Evolutionary conservation across 1,140 invertebrate genomes (phyloP).

Genomic region (Drosophila pandora): DNA sequence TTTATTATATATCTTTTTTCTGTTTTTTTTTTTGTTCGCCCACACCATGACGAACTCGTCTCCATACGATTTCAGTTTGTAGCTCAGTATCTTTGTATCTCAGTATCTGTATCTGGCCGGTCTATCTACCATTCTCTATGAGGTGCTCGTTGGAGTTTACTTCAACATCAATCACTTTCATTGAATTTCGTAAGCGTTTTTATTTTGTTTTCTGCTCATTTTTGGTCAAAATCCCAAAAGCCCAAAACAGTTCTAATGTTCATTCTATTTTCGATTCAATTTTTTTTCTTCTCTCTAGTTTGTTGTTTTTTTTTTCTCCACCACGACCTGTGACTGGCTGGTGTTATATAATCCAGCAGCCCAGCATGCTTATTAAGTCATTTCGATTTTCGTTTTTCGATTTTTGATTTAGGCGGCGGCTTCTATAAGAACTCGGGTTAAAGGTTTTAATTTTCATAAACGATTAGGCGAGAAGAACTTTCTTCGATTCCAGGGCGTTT

Average conservation of each 20-base stretch:
- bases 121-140: conserved; percentile 43
- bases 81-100: background rate
- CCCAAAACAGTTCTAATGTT: conserved; percentile 10
- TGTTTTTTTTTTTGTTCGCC: conserved; percentile 11
- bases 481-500: conserved; percentile 22
- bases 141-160: conserved; percentile 44
- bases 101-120: conserved; percentile 25
- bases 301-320: conserved; percentile 15
- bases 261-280: conserved; percentile 22
- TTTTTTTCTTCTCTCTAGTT: conserved; percentile 1
- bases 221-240: conserved; percentile 12
- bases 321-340: conserved; percentile 7
- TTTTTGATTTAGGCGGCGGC: conserved; percentile 43
- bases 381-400: conserved; percentile 61
- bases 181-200: conserved; percentile 71
- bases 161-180: conserved; percentile 80
- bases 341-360: conserved; percentile 61
- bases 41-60: conserved; percentile 28
- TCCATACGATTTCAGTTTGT: conserved; percentile 17
- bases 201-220: conserved; percentile 16
- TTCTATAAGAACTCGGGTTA: conserved; percentile 9
- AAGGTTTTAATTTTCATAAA: conserved; percentile 62
- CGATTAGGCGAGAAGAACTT: conserved; percentile 45
- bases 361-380: conserved; percentile 71
- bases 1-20: background rate